Conservation (phyloP, 1,140 invertebrate species). For the Penaeus indicus region DNA sequence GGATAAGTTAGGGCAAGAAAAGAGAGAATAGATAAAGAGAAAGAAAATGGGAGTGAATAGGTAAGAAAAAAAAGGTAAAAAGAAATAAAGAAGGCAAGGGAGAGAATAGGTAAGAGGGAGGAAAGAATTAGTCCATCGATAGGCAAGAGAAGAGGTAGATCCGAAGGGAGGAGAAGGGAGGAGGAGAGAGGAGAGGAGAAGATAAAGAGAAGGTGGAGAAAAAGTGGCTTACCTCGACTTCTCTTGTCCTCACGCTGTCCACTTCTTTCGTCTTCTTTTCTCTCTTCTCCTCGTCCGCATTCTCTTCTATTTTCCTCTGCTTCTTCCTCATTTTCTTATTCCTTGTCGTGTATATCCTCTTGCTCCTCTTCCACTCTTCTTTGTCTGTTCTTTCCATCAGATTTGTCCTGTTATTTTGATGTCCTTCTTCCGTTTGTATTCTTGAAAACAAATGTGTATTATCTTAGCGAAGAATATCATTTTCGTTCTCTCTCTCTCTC, state of each 20-base stretch:
- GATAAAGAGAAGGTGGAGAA: not conserved
- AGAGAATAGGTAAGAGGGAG: constrained; percentile 13
- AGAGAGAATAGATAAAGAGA: too few relatives aligned
- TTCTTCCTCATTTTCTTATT: not conserved
- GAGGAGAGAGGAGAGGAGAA: constrained; percentile 18
- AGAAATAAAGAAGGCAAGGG: not conserved
- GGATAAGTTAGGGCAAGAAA: not conserved
- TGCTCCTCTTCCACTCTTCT: not conserved
- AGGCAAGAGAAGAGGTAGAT: not conserved
- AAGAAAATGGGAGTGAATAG: not conserved
- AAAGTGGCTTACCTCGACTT: not conserved
- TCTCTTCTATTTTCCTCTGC: too few relatives aligned
- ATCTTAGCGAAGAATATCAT: too few relatives aligned
- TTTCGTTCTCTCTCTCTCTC: not conserved
- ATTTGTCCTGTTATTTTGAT: too few relatives aligned
- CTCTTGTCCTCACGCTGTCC: not conserved
- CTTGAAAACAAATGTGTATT: too few relatives aligned
- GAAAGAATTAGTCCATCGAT: not conserved
- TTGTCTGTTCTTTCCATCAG: too few relatives aligned
- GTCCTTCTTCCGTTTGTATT: too few relatives aligned
- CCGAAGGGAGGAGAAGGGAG: not conserved
- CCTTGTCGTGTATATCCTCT: not conserved
- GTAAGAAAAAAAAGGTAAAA: not conserved
- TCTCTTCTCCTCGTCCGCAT: not conserved
- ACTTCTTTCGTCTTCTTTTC: not conserved